Base-by-base conservation (phyloP, 2,113 vertebrate species). In the Caranx melampygus region DNA sequence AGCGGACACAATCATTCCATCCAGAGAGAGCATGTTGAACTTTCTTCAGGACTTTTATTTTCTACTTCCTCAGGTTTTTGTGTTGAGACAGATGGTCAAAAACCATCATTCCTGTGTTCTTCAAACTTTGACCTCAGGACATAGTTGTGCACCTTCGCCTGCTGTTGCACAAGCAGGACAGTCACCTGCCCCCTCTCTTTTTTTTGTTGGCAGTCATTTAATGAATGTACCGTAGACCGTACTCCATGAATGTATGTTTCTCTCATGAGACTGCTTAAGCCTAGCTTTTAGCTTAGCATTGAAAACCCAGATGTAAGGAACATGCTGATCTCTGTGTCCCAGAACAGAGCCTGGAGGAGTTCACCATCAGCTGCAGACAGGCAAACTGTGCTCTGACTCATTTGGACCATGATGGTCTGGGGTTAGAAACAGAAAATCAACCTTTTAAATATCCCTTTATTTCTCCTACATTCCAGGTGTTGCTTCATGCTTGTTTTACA, bases 51-150 rank as follows among this genome's bases (percentile, higher is more conserved):
- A 31, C 33, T 66, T 55, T 52, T 40, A 33, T 63, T 42, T 72
- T 14, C 10, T 20, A 16, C 66, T 62, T 49, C 61, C 65, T 83
- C 59, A 79, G 79, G 80, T 77, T 65, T 61, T 70, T 34, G 59
- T 35, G 10, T 67, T 55, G 12, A 60, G 15, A 51, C 31, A 42
- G 40, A 42, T 42, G 8, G 68, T 45, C 35, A 3, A 61, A 1
- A 61, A 71, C 49, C 35, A 42, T 37, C 8, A 44, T 63, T 62
- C n/a, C 18, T 63, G 63, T 52, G 26, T 62, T 62, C 9, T 35
- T 47, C 40, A 15, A 31, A 18, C 20, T 59, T 64, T 67, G 16
- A 63, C 54, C 79, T 85, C 86, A 78, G 83, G 87, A 75, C 59
- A 75, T 67, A 60, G 8, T 58, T 81, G 1, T 67, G 81, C 73